phyloP scores from a whole-genome alignment of 2,888 invertebrate genomes.

The Polyploca ridens region DNA sequence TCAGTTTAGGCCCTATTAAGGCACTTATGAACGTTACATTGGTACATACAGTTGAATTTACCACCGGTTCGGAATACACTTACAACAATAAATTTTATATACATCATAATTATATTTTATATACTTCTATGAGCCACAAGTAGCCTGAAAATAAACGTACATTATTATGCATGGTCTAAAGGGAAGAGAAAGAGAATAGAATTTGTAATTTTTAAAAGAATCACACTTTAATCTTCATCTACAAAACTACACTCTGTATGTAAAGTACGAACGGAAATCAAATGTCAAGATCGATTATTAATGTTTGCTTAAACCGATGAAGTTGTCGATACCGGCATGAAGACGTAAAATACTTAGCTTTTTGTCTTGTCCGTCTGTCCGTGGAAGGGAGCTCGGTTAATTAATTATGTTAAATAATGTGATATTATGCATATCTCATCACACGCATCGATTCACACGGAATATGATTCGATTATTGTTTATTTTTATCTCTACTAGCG shows the following conservation, averaged over 20 bases:
- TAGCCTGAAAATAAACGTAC: too few species aligned
- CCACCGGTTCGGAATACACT: too few species aligned
- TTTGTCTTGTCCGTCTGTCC: slow-evolving; percentile 70
- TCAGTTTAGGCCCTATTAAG: too few species aligned
- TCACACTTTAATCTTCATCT: background rate
- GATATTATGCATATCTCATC: slow-evolving; percentile 80
- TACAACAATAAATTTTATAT: too few species aligned
- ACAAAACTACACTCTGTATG: slow-evolving; percentile 49
- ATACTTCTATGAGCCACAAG: too few species aligned
- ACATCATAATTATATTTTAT: too few species aligned
- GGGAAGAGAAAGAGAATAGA: too few species aligned
- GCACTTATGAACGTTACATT: too few species aligned
- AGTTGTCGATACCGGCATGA: slow-evolving; percentile 72
- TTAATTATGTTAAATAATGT: slow-evolving; percentile 81
- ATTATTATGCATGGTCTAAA: too few species aligned
- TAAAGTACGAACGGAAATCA: slow-evolving; percentile 68
- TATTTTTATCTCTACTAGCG: slow-evolving; percentile 26
- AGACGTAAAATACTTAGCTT: slow-evolving; percentile 69
- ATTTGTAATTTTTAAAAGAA: too few species aligned
- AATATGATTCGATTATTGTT: slow-evolving; percentile 40
- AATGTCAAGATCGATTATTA: slow-evolving; percentile 73
- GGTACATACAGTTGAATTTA: too few species aligned
- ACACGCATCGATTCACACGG: slow-evolving; percentile 60
- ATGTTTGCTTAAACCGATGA: slow-evolving; percentile 76
- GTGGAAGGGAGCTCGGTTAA: slow-evolving; percentile 57